Base-by-base conservation (phyloP, 2,113 vertebrate genomes). In the Romanogobio albipinnatus region DNA sequence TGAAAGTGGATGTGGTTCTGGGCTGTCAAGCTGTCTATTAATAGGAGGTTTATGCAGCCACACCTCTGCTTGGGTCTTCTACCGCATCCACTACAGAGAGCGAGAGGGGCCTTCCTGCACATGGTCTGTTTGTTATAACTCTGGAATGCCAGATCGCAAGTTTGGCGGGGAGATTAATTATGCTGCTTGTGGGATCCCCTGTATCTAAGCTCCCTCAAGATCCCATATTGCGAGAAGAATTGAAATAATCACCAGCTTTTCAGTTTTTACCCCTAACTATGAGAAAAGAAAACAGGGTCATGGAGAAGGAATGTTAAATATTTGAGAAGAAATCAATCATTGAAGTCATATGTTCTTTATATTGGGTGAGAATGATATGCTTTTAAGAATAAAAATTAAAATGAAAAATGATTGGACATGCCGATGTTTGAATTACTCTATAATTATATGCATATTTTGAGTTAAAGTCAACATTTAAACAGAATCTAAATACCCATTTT, bases 71-170 rank as follows among this genome's bases (percentile, higher is more conserved):
- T 24, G 68, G 51, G 71, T 81, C 62, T 49, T 77, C 36, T 29
- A 82, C 76, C 62, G 29, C 82, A 56, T 86, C 88, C 84, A 81
- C 87, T 84, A 86, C 87, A 84, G 56, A 83, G 51, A 66, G 47
- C 24, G 49, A 29, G 29, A 19, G 81, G 74, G 49, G 15, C 58
- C 5, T 47, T 49, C 49, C 8, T 26, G 19, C 51, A 56, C 26
- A 76, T 58, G 9, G 77, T 53, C 43, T 87, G 76, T 76, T 70
- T 78, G 74, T 10, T 26, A 76, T 76, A 83, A 24, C 14, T 14
- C 8, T 39, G 83, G 76, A 85, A 85, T 85, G 61, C 43, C n/a
- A 73, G 24, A 59, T 58, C 1, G 39, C 39, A 36, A 51, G 15
- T 73, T 26, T 79, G 56, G 3, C 62, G 56, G 7, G 45, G 71